A percentile compares a stretch with the other conserved stretches of the same genome.
Evolutionary conservation across 37 sponge, comb jelly and placozoan genomes (phyloP).

Genomic region (Oscarella lobularis): DNA sequence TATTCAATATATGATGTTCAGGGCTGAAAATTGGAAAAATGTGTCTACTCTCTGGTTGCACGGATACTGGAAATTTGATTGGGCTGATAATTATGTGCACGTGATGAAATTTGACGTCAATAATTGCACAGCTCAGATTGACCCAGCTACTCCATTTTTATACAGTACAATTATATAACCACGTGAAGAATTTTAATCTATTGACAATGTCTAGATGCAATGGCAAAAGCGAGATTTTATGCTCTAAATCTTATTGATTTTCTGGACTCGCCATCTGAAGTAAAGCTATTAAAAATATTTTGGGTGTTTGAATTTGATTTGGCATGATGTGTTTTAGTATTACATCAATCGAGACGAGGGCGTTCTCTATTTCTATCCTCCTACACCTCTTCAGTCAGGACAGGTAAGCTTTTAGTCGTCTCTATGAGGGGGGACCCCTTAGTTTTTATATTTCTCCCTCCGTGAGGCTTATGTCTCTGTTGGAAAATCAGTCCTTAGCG

Average conservation of each 20-base stretch:
- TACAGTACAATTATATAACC: constrained; percentile 9
- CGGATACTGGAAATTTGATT: constrained; percentile 27
- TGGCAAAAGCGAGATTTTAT: too few species aligned
- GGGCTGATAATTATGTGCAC: constrained; percentile 31
- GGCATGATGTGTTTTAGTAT: too few species aligned
- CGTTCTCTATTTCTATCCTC: constrained; percentile 19
- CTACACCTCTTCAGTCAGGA: too few species aligned
- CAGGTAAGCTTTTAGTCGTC: too few species aligned
- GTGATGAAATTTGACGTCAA: constrained; percentile 7
- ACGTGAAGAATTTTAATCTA: not conserved
- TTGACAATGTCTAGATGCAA: not conserved
- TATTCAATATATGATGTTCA: constrained; percentile 9
- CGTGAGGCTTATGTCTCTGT: constrained; percentile 29
- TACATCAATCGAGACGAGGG: constrained; percentile 25
- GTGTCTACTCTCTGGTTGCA: constrained; percentile 26
- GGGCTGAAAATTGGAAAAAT: constrained; percentile 28
- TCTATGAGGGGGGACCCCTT: too few species aligned
- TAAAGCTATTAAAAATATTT: too few species aligned
- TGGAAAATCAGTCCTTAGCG: constrained; percentile 9
- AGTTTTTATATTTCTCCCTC: too few species aligned
- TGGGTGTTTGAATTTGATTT: not conserved
- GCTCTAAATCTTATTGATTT: constrained; percentile 23
- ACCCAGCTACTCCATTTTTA: constrained; percentile 8
- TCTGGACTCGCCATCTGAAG: constrained; percentile 13
- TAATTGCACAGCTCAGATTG: not conserved